A percentile compares a stretch with the other conserved stretches of the same genome.
phyloP scores from a whole-genome alignment of 2,113 vertebrate genomes.

The Percopsis transmontana region DNA sequence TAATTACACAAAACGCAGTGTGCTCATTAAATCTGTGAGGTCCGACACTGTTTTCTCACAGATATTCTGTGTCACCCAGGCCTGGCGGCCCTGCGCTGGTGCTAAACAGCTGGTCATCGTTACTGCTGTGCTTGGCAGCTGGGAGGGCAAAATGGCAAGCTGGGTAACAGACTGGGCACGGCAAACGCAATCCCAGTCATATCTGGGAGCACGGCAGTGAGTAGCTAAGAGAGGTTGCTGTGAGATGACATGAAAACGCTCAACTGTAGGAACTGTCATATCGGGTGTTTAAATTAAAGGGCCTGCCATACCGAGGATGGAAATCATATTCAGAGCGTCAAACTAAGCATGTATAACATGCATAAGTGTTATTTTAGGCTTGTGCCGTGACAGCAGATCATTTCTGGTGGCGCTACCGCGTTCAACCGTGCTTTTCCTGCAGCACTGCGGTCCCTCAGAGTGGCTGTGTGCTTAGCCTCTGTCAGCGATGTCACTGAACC shows the following conservation, averaged over 20 bases:
- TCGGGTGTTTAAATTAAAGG: not conserved
- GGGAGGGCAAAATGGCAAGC: conserved; percentile 13
- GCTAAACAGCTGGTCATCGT: conserved; percentile 54
- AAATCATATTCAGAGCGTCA: not conserved
- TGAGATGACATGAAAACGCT: no score
- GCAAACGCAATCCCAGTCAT: not conserved
- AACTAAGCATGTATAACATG: not conserved
- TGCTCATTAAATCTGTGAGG: conserved; percentile 47
- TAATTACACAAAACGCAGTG: conserved; percentile 25
- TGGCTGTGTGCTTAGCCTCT: conserved; percentile 73
- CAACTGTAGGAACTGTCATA: not conserved
- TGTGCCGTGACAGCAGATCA: conserved; percentile 3
- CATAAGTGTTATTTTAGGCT: not conserved
- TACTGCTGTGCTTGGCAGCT: conserved; percentile 57
- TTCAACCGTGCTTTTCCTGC: conserved; percentile 22
- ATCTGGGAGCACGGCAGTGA: not conserved
- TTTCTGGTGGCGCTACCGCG: not conserved
- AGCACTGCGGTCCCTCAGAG: conserved; percentile 53
- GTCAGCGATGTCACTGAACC: conserved; percentile 72
- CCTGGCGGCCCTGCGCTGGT: conserved; percentile 8
- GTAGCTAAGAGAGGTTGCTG: not conserved
- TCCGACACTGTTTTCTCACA: conserved; percentile 59
- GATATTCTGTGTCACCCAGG: conserved; percentile 62
- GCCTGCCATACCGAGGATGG: no score
- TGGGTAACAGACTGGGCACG: conserved; percentile 17